Percentiles rank a stretch among this genome's conserved stretches.
phyloP scores from a whole-genome alignment of 2,797 vertebrate species.

The Austrolebias charrua region DNA sequence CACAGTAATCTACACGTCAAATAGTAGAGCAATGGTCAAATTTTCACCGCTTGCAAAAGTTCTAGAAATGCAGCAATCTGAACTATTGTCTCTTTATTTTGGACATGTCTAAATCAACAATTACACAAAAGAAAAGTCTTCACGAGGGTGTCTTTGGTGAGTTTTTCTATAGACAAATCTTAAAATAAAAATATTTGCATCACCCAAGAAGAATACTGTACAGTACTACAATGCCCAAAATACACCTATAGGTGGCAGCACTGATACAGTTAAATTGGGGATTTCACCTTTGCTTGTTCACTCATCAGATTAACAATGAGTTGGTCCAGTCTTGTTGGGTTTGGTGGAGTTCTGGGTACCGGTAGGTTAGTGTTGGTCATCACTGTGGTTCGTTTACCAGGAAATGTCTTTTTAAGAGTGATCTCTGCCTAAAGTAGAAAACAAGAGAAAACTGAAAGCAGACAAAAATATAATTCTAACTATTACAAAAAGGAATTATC shows the following conservation, averaged over 20 bases:
- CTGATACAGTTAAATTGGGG: background rate
- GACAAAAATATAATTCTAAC: background rate
- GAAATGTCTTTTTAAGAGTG: constrained; percentile 83
- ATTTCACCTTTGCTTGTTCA: constrained; percentile 89
- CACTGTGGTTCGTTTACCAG: constrained; percentile 79
- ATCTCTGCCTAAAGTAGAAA: constrained; percentile 82
- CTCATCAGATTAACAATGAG: constrained; percentile 89
- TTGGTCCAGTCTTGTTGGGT: constrained; percentile 87
- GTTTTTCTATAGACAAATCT: no score
- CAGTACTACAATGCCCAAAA: constrained; percentile 14
- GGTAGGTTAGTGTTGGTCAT: constrained; percentile 74
- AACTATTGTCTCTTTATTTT: no score
- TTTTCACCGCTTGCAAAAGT: background rate
- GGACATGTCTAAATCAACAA: no score
- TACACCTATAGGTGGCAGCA: constrained; percentile 43
- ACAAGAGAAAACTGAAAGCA: background rate
- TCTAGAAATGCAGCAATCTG: no score
- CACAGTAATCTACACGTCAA: background rate
- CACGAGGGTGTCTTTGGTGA: background rate
- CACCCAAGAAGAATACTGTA: background rate
- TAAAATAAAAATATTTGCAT: background rate
- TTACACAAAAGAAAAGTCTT: no score
- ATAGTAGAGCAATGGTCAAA: background rate
- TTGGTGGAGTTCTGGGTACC: constrained; percentile 84
- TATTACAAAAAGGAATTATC: no score